Percentiles rank a stretch among this genome's conserved stretches.
phyloP scores from a whole-genome alignment of 2,113 vertebrate genomes.

The Oryzias celebensis region DNA sequence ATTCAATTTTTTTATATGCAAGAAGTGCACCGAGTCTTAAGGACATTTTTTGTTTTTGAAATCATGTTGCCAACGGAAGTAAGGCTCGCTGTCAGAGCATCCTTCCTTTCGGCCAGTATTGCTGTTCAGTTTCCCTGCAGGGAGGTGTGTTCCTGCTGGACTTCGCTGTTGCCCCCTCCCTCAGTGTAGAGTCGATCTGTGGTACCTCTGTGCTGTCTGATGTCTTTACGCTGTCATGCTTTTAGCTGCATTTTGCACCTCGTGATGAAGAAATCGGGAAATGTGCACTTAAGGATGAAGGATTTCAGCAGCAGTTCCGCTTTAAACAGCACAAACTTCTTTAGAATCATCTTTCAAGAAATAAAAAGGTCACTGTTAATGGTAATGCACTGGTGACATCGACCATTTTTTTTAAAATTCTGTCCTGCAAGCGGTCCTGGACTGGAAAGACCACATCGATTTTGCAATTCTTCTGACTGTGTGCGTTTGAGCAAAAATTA shows the following conservation, averaged over 20 bases:
- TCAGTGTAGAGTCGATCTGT: conserved; percentile 16
- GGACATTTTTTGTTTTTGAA: conserved; percentile 37
- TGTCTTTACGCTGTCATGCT: conserved; percentile 72
- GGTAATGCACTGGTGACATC: conserved; percentile 52
- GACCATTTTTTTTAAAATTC: conserved; percentile 16
- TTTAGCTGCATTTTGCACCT: conserved; percentile 75
- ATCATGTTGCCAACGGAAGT: conserved; percentile 73
- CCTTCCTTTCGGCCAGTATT: conserved; percentile 73
- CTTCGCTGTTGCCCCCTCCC: conserved; percentile 26
- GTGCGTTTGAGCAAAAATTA: too few relatives aligned
- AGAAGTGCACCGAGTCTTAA: conserved; percentile 32
- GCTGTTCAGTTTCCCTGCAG: conserved; percentile 66
- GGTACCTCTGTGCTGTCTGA: conserved; percentile 45
- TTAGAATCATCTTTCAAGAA: too few relatives aligned
- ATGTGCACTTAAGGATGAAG: conserved; percentile 33
- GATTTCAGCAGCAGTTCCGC: conserved; percentile 28
- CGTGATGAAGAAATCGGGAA: conserved; percentile 28
- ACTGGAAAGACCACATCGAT: too few relatives aligned
- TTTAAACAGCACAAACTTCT: background rate
- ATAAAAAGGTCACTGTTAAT: background rate
- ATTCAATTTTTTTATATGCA: conserved; percentile 38
- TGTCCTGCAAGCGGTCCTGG: background rate
- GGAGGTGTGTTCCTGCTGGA: conserved; percentile 2
- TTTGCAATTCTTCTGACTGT: too few relatives aligned
- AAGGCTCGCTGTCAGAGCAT: conserved; percentile 54